Conservation (phyloP, 2,888 invertebrate species). For the Anoncus sp. region DNA sequence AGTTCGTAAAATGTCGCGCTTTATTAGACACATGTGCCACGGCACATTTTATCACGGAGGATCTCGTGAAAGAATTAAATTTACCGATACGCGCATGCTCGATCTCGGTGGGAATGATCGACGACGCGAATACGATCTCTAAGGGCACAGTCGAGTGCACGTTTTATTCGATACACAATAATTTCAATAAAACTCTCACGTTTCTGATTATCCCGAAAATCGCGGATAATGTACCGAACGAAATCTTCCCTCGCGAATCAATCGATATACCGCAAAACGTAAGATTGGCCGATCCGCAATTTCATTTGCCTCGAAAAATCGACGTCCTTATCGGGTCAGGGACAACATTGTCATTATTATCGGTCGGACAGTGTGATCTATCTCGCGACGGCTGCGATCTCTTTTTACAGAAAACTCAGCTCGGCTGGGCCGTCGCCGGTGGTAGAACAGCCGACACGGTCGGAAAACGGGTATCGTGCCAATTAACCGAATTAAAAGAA, state of each 20-base stretch:
- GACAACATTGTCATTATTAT: constrained; percentile 53
- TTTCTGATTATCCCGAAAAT: constrained; percentile 59
- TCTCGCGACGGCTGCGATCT: constrained; percentile 42
- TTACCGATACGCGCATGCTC: constrained; percentile 50
- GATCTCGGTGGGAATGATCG: constrained; percentile 52
- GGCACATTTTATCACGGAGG: constrained; percentile 56
- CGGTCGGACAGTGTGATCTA: constrained; percentile 50
- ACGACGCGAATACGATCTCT: no score
- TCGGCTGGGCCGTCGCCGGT: constrained; percentile 62
- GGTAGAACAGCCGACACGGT: constrained; percentile 29
- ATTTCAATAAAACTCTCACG: no score
- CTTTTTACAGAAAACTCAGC: no score
- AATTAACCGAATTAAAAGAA: constrained; percentile 36
- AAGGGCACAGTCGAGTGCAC: no score
- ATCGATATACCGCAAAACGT: constrained; percentile 61
- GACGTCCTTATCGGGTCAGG: constrained; percentile 64
- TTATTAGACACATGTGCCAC: constrained; percentile 63
- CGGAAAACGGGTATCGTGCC: constrained; percentile 28
- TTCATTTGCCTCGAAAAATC: constrained; percentile 58
- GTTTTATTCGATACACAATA: constrained; percentile 15
- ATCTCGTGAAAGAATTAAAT: constrained; percentile 30
- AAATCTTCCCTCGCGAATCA: constrained; percentile 51
- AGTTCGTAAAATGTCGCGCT: constrained; percentile 42
- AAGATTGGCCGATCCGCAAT: constrained; percentile 64
- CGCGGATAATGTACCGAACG: constrained; percentile 50